Evolutionary conservation across 2,888 invertebrate species (phyloP).

Genomic region (Gibbula magus): DNA sequence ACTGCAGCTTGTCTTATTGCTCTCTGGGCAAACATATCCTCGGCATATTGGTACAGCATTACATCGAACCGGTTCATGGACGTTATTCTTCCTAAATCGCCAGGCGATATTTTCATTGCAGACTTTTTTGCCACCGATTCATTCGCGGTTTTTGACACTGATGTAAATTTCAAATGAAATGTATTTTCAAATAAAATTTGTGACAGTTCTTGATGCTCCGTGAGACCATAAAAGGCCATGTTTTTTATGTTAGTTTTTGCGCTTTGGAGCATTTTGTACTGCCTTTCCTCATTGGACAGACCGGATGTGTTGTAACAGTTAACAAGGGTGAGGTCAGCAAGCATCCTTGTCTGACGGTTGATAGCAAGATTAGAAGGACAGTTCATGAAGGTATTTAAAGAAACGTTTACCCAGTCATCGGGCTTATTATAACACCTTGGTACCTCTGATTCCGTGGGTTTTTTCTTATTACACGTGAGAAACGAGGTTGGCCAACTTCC

Average conservation of each 20-base stretch:
- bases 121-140: no score
- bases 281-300: constrained; percentile 50
- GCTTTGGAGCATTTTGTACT: constrained; percentile 88
- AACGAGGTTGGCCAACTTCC: constrained; percentile 93
- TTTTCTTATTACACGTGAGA: constrained; percentile 82
- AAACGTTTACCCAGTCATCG: constrained; percentile 84
- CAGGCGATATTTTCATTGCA: no score
- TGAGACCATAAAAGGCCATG: constrained; percentile 98
- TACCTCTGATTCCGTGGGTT: constrained; percentile 86
- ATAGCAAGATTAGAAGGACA: constrained; percentile 96
- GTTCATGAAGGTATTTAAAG: constrained; percentile 90
- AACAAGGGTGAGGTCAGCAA: constrained; percentile 94
- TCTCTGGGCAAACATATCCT: neutral
- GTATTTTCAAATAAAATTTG: constrained; percentile 73
- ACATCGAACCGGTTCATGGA: no score
- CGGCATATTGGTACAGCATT: neutral
- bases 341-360: constrained; percentile 97
- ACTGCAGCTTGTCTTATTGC: neutral
- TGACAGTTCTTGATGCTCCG: constrained; percentile 88
- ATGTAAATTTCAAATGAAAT: constrained; percentile 65
- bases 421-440: constrained; percentile 81
- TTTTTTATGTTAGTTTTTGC: constrained; percentile 93
- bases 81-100: no score
- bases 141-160: neutral
- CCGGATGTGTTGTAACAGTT: constrained; percentile 89